Base-by-base conservation (phyloP, 2,888 invertebrate species). In the Amaurobius ferox region DNA sequence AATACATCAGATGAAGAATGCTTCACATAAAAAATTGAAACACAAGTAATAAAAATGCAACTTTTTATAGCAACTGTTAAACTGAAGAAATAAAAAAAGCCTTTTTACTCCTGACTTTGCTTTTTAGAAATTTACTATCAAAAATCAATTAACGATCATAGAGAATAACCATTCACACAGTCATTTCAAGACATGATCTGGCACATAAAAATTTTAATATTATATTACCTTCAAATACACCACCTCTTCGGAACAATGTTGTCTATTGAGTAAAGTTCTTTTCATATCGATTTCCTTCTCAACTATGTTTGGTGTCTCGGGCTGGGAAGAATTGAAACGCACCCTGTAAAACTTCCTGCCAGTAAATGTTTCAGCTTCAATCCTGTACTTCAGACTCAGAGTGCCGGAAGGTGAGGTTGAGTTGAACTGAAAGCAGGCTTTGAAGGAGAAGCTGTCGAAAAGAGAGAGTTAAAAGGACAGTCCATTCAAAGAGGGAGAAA, bases 301-400 rank as follows among this genome's bases (percentile, higher is more conserved):
- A 79, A 91, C 90, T 61, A 90, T 88, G 86, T 91, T 90, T 80
- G 90, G 89, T 48, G 90, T 88, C 44, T 88, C 55, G 61, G 88
- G 40, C 29, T 88, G 83, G 11, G 91, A 89, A 92, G 93, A 92
- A 70, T 94, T 94, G 89, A 97, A 96, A 92, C 95, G 95, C 11
- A 97, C 95, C 88, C 97, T 93, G 0, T 88, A 89, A 79, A 87
- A 89, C 66, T 89, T 89, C 26, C 86, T 85, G 3, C 86, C 88
- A 23, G 94, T 93, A 90, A 95, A 96, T 0, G 95, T 95, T 91
- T 97, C 97, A 0, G 96, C 96, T 92, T 96, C 96, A 13, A 97
- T 94, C 3, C 94, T 93, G 90, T 96, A 96, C 89, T 94, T 93
- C 1, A 96, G 91, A 88, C 92, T 93, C 68, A 95, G 92, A 9